Evolutionary conservation across 2,797 vertebrate genomes (phyloP).

Genomic region (Lateolabrax maculatus): DNA sequence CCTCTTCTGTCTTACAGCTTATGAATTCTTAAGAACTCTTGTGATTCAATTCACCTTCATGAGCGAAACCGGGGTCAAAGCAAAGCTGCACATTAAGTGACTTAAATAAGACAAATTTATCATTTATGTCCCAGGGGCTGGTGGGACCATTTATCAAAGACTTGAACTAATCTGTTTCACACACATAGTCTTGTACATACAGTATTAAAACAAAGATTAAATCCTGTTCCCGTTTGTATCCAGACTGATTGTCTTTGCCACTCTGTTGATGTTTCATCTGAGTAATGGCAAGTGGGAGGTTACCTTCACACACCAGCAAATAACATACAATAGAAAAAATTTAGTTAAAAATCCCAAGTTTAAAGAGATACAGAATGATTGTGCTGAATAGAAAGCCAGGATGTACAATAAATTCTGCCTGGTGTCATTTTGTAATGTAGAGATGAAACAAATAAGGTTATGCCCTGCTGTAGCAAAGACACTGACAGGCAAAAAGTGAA

Average conservation of each 20-base stretch:
- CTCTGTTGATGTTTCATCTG: conserved; percentile 32
- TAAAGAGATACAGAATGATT: neutral
- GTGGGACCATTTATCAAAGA: conserved; percentile 52
- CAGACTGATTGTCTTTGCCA: conserved; percentile 39
- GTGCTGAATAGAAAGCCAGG: conserved; percentile 3
- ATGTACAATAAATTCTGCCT: conserved; percentile 1
- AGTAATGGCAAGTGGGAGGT: conserved; percentile 27
- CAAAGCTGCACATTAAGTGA: conserved; percentile 27
- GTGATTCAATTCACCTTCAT: conserved; percentile 65
- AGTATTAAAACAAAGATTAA: conserved; percentile 60
- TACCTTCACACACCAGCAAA: conserved; percentile 21
- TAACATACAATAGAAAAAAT: neutral
- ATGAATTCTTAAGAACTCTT: conserved; percentile 40
- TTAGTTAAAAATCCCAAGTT: conserved; percentile 10
- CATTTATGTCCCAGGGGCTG: conserved; percentile 6
- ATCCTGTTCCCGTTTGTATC: conserved; percentile 45
- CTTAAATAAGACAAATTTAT: conserved; percentile 56
- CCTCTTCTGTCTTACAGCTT: conserved; percentile 6
- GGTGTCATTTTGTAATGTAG: neutral
- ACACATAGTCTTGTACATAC: conserved; percentile 28
- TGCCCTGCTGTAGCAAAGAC: neutral
- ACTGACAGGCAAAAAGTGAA: neutral
- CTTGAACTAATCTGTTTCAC: conserved; percentile 47
- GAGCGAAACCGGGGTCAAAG: conserved; percentile 43
- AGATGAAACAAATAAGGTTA: conserved; percentile 2